Base-by-base conservation (phyloP, 2,888 invertebrate species). In the Boloria euphrosyne region DNA sequence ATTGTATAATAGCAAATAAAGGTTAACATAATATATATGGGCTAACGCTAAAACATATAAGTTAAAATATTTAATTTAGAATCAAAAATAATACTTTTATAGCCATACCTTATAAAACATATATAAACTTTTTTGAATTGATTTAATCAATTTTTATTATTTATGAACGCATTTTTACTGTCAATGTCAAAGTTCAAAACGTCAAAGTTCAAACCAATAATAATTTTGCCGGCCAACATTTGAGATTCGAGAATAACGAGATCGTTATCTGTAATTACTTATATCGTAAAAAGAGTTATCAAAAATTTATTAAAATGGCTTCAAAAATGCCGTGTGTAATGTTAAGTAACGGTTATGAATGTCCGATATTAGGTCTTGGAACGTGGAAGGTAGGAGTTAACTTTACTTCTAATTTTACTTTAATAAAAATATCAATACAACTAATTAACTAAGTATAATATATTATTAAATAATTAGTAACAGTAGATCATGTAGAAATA, bases 361-460 rank as follows among this genome's bases (percentile, higher is more conserved):
- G 95, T 74, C 96, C 96, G 0, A 93, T 94, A 52, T 81, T 96
- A 4, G 96, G 96, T 2, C 88, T 97, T n/a, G 97, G 96, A 17
- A 97, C 96, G 4, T 97, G 96, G 96, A 94, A 95, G 86, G 96
- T 96, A 90, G 38, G n/a, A 17, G 14, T 52, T 44, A 43, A 13
- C 17, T 13, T 61, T 16, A 17, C 16, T 38, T 38, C 13, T 18
- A 43, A 5, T 38, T 43, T 54, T 13, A 38, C 7, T 10, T 44
- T 6, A 6, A 31, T 31, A 31, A 31, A 31, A 31, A 6, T 31
- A 31, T 31, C 6, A 31, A 31, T 27, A 27, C 4, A 3, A 27
- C 27, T 27, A 27, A 27, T n/a, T n/a, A n/a, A n/a, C n/a, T 4
- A 31, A 31, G 4, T 6, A 6, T 6, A 31, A 6, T 6, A 6